A percentile compares a stretch with the other conserved stretches of the same genome.
These are phyloP conservation scores for Neoascia interrupta DNA, from an alignment of 2,888 invertebrate genomes.

Conservation along the genomic window DNA sequence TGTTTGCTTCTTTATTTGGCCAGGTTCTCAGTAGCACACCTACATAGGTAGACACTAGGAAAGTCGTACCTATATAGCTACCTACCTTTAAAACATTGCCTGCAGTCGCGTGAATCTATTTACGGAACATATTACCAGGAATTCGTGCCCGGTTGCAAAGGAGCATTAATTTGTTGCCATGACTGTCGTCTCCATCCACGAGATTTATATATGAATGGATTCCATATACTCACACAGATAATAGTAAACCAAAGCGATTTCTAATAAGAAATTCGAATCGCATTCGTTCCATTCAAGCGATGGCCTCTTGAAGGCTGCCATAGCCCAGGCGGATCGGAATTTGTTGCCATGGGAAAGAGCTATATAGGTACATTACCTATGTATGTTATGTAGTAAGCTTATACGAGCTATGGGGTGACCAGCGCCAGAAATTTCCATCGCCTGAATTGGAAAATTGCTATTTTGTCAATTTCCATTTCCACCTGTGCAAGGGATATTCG, in stretches of 20 bases:
- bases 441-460: constrained; percentile 61
- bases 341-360: constrained; percentile 65
- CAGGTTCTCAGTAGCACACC: background rate
- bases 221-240: constrained; percentile 7
- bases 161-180: constrained; percentile 46
- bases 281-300: constrained; percentile 64
- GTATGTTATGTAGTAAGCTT: constrained; percentile 5
- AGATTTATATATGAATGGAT: background rate
- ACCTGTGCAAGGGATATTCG: constrained; percentile 45
- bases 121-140: no score
- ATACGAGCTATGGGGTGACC: background rate
- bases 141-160: no score
- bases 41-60: background rate
- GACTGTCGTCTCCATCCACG: constrained; percentile 1
- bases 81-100: no score
- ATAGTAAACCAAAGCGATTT: constrained; percentile 38
- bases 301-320: constrained; percentile 42
- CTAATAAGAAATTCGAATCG: constrained; percentile 69
- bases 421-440: constrained; percentile 5
- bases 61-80: no score
- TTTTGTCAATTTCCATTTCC: constrained; percentile 62
- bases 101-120: no score
- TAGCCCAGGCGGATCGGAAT: constrained; percentile 42
- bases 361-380: no score
- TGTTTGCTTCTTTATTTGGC: no score